Base-by-base conservation (phyloP, 2,113 vertebrate genomes). In the Rhinolophus ferrumequinum region DNA sequence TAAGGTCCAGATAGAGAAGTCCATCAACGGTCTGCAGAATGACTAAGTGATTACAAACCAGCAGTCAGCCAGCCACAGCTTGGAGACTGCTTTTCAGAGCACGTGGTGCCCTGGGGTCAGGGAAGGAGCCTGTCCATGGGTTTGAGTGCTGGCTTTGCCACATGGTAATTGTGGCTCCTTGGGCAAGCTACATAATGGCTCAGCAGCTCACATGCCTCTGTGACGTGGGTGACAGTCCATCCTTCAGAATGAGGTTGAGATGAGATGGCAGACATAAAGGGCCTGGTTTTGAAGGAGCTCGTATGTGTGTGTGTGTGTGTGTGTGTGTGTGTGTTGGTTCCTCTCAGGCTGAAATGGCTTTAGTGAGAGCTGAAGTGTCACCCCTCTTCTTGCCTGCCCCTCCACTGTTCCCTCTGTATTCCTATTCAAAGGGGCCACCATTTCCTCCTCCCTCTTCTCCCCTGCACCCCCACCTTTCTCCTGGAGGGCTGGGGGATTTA, bases 41-140 rank as follows among this genome's bases (percentile, higher is more conserved):
- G 64, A 41, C 35, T 26, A n/a, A 44, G 13, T 14, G 54, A 6
- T 19, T 2, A 21, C 70, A 16, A 70, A 26, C 35, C 2, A 38
- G 50, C 28, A 62, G 47, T 10, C 50, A 9, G 79, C 0, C 12
- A 64, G 33, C 56, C 3, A 0, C 33, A 9, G 64, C 13, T 1
- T 5, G 12, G 88, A n/a, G 44, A 15, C 18, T 1, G 30, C 13
- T 2, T 52, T 30, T 41, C 1, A 1, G 69, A 35, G 67, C 8
- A 5, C 0, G 0, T 0, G 33, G 80, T 0, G 0, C 35, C n/a
- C 24, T 22, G 38, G 38, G 15, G 41, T 41, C 47, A 1, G 0
- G 2, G 67, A 5, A 13, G 72, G 41, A 35, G 1, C 7, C 4
- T 26, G 64, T 9, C 30, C 33, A 4, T 18, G 24, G 41, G 7